Evolutionary conservation across 2,113 vertebrate genomes (phyloP), one percentile per base, ranked within the genome.

Genomic region (Hiodon tergisus): DNA sequence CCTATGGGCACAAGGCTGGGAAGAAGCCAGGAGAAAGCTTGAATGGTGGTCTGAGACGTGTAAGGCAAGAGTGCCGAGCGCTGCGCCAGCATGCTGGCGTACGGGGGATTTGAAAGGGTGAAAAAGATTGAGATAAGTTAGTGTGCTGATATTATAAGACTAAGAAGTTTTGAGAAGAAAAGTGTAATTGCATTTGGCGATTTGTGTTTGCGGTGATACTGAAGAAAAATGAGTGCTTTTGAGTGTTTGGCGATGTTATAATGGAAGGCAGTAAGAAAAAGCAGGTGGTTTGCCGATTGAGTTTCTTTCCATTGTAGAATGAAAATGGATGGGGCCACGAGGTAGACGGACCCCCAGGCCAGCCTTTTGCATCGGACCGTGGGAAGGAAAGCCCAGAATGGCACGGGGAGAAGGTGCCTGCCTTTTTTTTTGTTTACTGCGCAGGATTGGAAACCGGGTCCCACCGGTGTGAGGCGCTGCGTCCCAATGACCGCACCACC

Each of bases 221-320:
- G 60, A 61, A 61, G 60, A 61, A 61, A 31, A 61, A 61, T 61
- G 60, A 61, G 60, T 61, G 60, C 60, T 61, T 61, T 16, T 61
- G 60, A 61, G 60, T 61, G 60, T 61, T 61, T 61, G 60, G 60
- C 60, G n/a, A 61, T 61, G 60, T 61, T 61, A 61, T 61, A n/a
- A 61, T 61, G 60, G 60, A 61, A 61, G n/a, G 60, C 60, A 61
- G 60, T 61, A 17, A 16, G 60, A 61, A 61, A 61, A 61, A 61
- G 60, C 60, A 5, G 60, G 60, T 61, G 60, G 60, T 61, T 61
- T 61, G 59, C 59, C 59, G 59, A 61, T 61, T 61, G 59, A 61
- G 59, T 61, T 61, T 61, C 13, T 61, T 13, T 61, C 59, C 59
- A 16, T 61, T 61, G 59, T 61, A 61, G 59, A 61, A 61, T 61